Evolutionary conservation across 2,888 invertebrate species (phyloP).

Genomic region (Lepidochrysops patricia): DNA sequence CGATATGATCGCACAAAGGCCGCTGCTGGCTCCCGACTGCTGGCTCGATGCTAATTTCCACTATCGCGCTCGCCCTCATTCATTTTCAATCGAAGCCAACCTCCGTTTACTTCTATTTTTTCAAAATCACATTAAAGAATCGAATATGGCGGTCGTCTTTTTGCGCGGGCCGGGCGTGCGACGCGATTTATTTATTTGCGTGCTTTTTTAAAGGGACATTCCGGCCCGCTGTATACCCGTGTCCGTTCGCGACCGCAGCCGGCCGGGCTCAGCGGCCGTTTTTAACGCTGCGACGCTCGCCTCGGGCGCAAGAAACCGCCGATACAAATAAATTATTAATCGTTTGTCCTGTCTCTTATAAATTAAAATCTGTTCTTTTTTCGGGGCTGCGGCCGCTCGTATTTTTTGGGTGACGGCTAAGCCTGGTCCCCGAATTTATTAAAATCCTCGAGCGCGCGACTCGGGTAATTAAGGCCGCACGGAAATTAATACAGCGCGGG

Average conservation of each 20-base stretch:
- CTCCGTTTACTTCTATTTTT: slow-evolving; percentile 69
- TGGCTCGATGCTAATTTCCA: slow-evolving; percentile 75
- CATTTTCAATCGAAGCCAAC: slow-evolving; percentile 72
- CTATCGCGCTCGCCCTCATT: slow-evolving; percentile 74
- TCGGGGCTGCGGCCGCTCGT: slow-evolving; percentile 47
- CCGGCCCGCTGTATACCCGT: slow-evolving; percentile 72
- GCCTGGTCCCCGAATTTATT: slow-evolving; percentile 69
- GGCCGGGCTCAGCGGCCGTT: slow-evolving; percentile 74
- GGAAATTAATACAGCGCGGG: slow-evolving; percentile 60
- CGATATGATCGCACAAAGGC: slow-evolving; percentile 75
- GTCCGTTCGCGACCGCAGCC: slow-evolving; percentile 73
- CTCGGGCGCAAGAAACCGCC: slow-evolving; percentile 64
- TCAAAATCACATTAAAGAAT: slow-evolving; percentile 73
- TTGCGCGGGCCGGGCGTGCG: slow-evolving; percentile 63
- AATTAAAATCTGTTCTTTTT: slow-evolving; percentile 72
- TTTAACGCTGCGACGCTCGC: slow-evolving; percentile 61
- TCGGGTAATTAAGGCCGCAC: slow-evolving; percentile 71
- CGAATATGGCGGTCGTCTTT: slow-evolving; percentile 71
- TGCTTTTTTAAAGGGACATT: slow-evolving; percentile 72
- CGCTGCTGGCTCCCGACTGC: slow-evolving; percentile 72
- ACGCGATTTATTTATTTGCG: slow-evolving; percentile 74
- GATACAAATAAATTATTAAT: slow-evolving; percentile 76
- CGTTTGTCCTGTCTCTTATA: slow-evolving; percentile 76
- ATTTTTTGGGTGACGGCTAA: slow-evolving; percentile 64
- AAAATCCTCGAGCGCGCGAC: slow-evolving; percentile 67